These are phyloP conservation scores for Psittacula cyanocephala DNA, from an alignment of 2,113 vertebrate genomes.

Conservation along the genomic window DNA sequence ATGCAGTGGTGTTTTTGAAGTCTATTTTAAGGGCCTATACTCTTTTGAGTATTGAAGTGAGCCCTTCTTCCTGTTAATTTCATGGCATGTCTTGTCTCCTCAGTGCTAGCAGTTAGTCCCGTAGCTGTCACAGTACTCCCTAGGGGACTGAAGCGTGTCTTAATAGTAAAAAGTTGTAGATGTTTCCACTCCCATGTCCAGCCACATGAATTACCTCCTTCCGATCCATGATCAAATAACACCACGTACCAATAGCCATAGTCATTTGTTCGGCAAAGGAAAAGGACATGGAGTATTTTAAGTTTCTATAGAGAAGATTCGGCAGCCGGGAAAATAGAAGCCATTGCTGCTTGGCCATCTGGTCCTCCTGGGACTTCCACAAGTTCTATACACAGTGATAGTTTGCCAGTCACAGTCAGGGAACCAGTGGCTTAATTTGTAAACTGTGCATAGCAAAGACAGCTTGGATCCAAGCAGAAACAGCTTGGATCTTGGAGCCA, in stretches of 20 bases:
- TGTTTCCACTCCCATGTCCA: not conserved
- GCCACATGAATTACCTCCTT: not conserved
- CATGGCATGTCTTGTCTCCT: not conserved
- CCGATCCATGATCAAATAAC: not conserved
- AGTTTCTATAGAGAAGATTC: not conserved
- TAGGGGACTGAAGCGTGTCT: not conserved
- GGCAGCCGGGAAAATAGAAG: not conserved
- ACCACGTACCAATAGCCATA: not conserved
- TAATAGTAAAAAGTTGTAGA: not conserved
- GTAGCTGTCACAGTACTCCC: not conserved
- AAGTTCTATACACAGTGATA: not conserved
- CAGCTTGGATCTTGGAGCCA: not conserved
- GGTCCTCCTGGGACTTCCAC: not conserved
- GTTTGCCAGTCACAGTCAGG: not conserved
- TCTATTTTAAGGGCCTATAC: not conserved
- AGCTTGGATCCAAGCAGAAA: not conserved
- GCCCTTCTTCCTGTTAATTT: not conserved
- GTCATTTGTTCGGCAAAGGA: not conserved
- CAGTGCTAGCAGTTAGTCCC: not conserved
- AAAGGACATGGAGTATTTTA: not conserved
- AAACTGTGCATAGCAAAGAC: not conserved
- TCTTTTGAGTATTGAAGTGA: not conserved
- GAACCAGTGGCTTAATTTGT: not conserved
- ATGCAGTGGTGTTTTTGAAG: not conserved
- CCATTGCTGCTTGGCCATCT: not conserved